Evolutionary conservation across 2,888 invertebrate species (phyloP).

Genomic region (Cremastobaeus sp.): DNA sequence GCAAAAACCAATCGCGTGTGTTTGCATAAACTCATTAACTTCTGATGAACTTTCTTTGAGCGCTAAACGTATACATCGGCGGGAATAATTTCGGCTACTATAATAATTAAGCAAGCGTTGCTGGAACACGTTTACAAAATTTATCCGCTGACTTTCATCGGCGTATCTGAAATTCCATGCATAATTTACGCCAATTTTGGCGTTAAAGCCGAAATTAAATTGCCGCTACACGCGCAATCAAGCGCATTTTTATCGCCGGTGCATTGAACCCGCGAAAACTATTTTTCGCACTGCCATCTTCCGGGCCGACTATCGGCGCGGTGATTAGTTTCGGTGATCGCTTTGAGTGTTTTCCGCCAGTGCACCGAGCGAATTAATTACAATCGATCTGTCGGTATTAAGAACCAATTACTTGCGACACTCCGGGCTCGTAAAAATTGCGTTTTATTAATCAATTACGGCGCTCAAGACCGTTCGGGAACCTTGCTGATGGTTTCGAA

Average conservation of each 20-base stretch:
- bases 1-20: no score
- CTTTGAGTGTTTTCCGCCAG: no score
- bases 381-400: slow-evolving; percentile 5
- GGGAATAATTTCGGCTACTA: no score
- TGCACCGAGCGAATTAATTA: slow-evolving; percentile 17
- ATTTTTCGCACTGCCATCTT: no score
- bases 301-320: no score
- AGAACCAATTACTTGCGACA: not conserved
- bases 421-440: slow-evolving; percentile 8
- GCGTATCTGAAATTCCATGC: slow-evolving; percentile 11
- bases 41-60: no score
- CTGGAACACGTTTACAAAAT: slow-evolving; percentile 17
- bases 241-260: slow-evolving; percentile 6
- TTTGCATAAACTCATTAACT: no score
- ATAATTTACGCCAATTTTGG: slow-evolving; percentile 17
- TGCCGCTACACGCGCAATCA: slow-evolving; percentile 8
- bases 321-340: no score
- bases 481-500: no score
- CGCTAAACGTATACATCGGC: no score
- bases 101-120: slow-evolving; percentile 7
- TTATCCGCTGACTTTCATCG: slow-evolving; percentile 16
- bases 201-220: slow-evolving; percentile 13
- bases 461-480: no score
- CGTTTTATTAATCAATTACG: slow-evolving; percentile 15
- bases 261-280: no score